A percentile compares a stretch with the other conserved stretches of the same genome.
Evolutionary conservation across 2,113 vertebrate genomes (phyloP).

Genomic region (Cyanistes caeruleus): DNA sequence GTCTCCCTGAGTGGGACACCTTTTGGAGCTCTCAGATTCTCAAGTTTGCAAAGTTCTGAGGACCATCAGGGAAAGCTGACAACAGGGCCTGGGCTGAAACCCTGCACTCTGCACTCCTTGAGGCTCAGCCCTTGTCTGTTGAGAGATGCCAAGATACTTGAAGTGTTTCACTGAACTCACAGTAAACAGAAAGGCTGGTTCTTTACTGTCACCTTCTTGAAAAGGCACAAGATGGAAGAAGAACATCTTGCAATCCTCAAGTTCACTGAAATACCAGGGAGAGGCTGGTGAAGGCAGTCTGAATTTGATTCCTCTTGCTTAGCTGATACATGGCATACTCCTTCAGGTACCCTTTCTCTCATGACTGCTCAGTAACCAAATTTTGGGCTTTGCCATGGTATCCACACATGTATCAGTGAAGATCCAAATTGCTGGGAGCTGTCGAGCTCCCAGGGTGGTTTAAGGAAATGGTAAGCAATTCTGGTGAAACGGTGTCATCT

Average conservation of each 20-base stretch:
- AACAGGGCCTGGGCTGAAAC: neutral
- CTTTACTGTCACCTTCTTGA: neutral
- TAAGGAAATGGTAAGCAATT: neutral
- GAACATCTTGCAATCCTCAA: neutral
- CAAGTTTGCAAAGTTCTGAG: neutral
- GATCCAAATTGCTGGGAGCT: no score
- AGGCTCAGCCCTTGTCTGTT: neutral
- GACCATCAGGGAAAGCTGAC: neutral
- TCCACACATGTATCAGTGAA: neutral
- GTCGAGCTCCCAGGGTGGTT: neutral
- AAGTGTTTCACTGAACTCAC: neutral
- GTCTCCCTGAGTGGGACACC: neutral
- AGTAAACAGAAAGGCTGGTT: neutral
- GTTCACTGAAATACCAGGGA: neutral
- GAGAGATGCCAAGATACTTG: neutral
- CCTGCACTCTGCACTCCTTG: neutral
- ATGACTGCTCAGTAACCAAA: neutral
- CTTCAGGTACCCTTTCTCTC: neutral
- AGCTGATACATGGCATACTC: neutral
- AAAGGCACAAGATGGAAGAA: neutral
- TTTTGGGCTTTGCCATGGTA: neutral
- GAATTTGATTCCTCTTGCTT: neutral
- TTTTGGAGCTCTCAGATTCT: neutral
- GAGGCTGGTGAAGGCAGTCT: neutral
- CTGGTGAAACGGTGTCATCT: neutral